phyloP scores from a whole-genome alignment of 2,888 invertebrate genomes.

The Liopterus haemorrhoidalis region DNA sequence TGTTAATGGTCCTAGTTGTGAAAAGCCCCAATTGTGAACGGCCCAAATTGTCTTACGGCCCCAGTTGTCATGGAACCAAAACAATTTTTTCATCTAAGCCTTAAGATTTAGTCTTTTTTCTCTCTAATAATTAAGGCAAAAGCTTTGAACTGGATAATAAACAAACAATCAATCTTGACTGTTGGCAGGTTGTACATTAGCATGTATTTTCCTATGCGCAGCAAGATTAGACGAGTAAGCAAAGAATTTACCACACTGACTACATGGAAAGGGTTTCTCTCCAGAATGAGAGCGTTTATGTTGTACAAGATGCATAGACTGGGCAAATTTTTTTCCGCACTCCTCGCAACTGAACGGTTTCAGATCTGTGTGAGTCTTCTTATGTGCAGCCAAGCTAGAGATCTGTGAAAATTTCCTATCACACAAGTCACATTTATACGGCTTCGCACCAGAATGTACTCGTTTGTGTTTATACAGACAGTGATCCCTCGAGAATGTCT shows the following conservation, averaged over 20 bases:
- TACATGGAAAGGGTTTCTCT: background rate
- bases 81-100: too few species aligned
- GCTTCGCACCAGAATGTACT: slow-evolving; percentile 1
- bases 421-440: background rate
- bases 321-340: background rate
- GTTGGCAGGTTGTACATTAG: too few species aligned
- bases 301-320: background rate
- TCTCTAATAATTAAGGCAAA: too few species aligned
- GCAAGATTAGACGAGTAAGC: too few species aligned
- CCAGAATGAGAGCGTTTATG: background rate
- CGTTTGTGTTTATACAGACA: background rate
- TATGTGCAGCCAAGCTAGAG: background rate
- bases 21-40: too few species aligned
- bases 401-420: slow-evolving; percentile 1
- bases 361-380: background rate
- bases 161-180: too few species aligned
- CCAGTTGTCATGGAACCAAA: too few species aligned
- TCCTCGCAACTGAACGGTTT: slow-evolving; percentile 3
- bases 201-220: too few species aligned
- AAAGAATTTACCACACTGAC: background rate
- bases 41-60: too few species aligned
- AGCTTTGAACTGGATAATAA: too few species aligned
- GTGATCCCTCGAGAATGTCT: background rate
- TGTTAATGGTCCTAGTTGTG: too few species aligned
- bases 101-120: too few species aligned